Base-by-base conservation (phyloP, 2,113 vertebrate species). In the Oncorhynchus keta region DNA sequence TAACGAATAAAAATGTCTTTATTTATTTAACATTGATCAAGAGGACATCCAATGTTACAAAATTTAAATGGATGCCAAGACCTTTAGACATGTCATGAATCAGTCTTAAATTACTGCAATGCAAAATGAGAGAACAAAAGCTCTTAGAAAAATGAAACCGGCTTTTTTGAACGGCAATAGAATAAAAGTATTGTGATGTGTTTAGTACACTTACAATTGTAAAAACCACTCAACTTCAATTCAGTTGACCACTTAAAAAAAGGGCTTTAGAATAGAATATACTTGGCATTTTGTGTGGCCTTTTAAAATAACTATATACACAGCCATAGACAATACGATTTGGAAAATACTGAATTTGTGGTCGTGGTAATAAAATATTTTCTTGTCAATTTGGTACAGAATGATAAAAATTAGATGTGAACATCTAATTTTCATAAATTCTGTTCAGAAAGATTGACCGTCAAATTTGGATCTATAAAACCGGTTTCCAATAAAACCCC, bases 21-120 rank as follows among this genome's bases (percentile, higher is more conserved):
- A 93, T 84, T 90, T 86, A 93, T 84, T 90, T 86, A 89, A 91
- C 86, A 90, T 91, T 81, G 83, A 89, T 90, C 84, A 86, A 91
- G 73, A 91, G 74, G 18, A 87, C 85, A 83, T 83, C 81, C 81
- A 85, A 86, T 77, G 85, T 79, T 87, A 89, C 70, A 88, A 83
- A 89, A 87, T 89, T 77, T 16, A 85, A 75, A 86, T 74, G 55
- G 70, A 80, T 84, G 73, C 83, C 84, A 81, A 84, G 76, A 83
- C 72, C 80, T 84, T 88, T 87, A 78, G 75, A 84, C 86, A 86
- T 8, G 0, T 79, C 83, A 88, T 91, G 76, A 89, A 92, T 91
- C 89, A 88, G 82, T 83, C 80, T 88, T 83, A 88, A 91, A 90
- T 87, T 83, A 89, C 71, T 74, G 83, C 79, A 74, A 77, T 72